A percentile compares a stretch with the other conserved stretches of the same genome.
Conservation (phyloP, 2,888 invertebrate genomes). For the Cerastis rubricosa region DNA sequence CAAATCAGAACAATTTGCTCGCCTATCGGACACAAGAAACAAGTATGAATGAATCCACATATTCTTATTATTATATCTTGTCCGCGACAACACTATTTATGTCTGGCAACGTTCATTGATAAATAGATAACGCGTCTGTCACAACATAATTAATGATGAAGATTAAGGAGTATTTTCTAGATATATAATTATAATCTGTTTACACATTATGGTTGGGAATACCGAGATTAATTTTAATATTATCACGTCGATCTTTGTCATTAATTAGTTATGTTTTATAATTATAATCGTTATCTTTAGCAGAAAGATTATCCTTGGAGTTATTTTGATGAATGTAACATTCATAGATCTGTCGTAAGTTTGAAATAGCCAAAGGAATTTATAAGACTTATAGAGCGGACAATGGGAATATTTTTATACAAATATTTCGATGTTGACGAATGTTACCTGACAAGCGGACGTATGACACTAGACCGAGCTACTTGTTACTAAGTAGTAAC, state of each 20-base stretch:
- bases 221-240: constrained; percentile 22
- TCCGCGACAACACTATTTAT: neutral
- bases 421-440: too few relatives aligned
- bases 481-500: too few relatives aligned
- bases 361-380: neutral
- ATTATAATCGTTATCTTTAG: constrained; percentile 21
- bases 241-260: constrained; percentile 36
- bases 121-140: constrained; percentile 37
- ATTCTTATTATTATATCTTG: constrained; percentile 6
- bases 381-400: too few relatives aligned
- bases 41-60: neutral
- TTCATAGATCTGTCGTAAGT: neutral
- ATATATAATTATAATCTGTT: constrained; percentile 39
- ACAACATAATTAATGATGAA: constrained; percentile 41
- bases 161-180: constrained; percentile 27
- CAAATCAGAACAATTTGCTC: neutral
- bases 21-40: neutral
- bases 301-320: constrained; percentile 16
- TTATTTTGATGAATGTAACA: neutral
- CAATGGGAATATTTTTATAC: too few relatives aligned
- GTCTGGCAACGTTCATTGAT: constrained; percentile 11
- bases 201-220: constrained; percentile 20
- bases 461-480: too few relatives aligned
- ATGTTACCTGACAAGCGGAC: too few relatives aligned
- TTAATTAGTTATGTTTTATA: constrained; percentile 29